phyloP scores from a whole-genome alignment of 2,888 invertebrate species.

The Patella caerulea region DNA sequence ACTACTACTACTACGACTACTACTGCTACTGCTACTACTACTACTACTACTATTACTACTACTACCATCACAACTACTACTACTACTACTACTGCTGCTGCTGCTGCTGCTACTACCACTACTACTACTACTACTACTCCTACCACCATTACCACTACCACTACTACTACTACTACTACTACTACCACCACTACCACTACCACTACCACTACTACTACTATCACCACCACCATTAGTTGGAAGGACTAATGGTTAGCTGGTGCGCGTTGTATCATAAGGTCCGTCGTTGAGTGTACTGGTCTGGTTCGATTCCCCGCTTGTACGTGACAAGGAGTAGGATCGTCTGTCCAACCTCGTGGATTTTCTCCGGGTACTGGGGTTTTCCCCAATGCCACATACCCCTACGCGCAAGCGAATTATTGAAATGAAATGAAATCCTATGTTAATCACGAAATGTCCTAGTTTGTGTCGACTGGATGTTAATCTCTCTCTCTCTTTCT shows the following conservation, averaged over 20 bases:
- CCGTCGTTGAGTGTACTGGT: neutral
- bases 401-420: too few relatives aligned
- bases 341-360: too few relatives aligned
- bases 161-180: neutral
- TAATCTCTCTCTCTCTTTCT: neutral
- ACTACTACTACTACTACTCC: too few relatives aligned
- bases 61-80: neutral
- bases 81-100: neutral
- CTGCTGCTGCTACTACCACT: neutral
- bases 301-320: too few relatives aligned
- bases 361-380: neutral
- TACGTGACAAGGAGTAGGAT: too few relatives aligned
- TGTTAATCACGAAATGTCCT: too few relatives aligned
- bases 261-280: neutral
- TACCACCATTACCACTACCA: neutral
- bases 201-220: neutral
- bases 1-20: too few relatives aligned
- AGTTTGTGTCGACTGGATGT: too few relatives aligned
- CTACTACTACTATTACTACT: too few relatives aligned
- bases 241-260: neutral
- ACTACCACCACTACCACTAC: neutral
- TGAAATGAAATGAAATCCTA: too few relatives aligned
- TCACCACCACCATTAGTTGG: neutral
- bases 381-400: too few relatives aligned
- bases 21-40: too few relatives aligned